Base-by-base conservation (phyloP, 2,113 vertebrate species). In the Dicrurus megarhynchus region DNA sequence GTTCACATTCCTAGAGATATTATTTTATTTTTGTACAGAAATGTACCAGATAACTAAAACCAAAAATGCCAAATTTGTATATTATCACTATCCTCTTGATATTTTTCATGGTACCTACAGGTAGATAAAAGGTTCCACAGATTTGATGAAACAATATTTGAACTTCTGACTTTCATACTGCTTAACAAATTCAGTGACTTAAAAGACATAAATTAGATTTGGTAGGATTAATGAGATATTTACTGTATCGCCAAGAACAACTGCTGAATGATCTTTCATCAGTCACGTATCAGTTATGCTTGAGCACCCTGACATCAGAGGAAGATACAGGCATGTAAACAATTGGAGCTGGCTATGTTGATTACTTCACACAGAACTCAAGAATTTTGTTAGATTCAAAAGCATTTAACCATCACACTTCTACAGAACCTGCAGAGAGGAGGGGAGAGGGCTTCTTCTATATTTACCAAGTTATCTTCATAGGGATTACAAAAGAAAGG, bases 1-100 rank as follows among this genome's bases (percentile, higher is more conserved):
- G 83, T 95, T 97, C 90, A 97, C 79, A 93, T 96, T 93, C 63
- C 96, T 96, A 94, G 75, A 96, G 80, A 93, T 96, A 97, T 97
- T 98, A 83, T 94, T 93, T 93, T 71, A 44, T 64, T 92, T 91
- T 79, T 85, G 84, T 95, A 97, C 87, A 95, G 78, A 96, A 95
- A 94, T 92, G 91, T 78, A 97, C 95, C 96, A 95, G 94, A 89
- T 92, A 87, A 95, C 50, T n/a, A n/a, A n/a, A n/a, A n/a, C n/a
- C n/a, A 90, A 93, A 87, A 92, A 63, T 33, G 60, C 76, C 91
- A 79, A 92, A 94, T 88, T 83, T 94, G 67, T 95, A 79, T 93
- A 88, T 46, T 46, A 93, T 87, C 84, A 81, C 9, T 22, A 64
- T 59, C 50, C 21, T 93, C 95, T 94, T 84, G 75, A 87, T 91